phyloP scores from a whole-genome alignment of 2,797 vertebrate genomes.

The Anniella stebbinsi region DNA sequence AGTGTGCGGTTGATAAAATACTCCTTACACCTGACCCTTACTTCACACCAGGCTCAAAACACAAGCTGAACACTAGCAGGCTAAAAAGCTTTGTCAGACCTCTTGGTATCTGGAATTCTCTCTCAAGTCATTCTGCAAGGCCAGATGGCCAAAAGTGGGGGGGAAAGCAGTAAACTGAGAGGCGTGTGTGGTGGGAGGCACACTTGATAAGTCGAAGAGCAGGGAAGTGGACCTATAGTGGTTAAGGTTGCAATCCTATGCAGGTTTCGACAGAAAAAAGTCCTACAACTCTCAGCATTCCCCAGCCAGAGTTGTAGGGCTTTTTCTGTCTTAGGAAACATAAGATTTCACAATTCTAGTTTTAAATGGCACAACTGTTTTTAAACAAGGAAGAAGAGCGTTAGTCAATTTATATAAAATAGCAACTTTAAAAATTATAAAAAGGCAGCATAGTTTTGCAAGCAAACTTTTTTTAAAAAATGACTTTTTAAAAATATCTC shows the following conservation, averaged over 20 bases:
- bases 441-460: background rate
- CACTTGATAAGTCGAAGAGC: background rate
- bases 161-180: slow-evolving; percentile 58
- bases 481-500: background rate
- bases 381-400: background rate
- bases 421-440: background rate
- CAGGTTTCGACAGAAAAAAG: too few relatives aligned
- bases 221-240: rapidly evolving
- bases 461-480: background rate
- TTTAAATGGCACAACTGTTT: slow-evolving; percentile 11
- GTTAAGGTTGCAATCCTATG: background rate
- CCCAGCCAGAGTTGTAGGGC: too few relatives aligned
- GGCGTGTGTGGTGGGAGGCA: background rate
- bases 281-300: too few relatives aligned
- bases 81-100: slow-evolving; percentile 68
- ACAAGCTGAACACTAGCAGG: slow-evolving; percentile 71
- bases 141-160: slow-evolving; percentile 72
- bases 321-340: too few relatives aligned
- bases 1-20: slow-evolving; percentile 77
- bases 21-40: slow-evolving; percentile 79
- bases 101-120: slow-evolving; percentile 63
- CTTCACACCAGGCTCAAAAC: slow-evolving; percentile 76
- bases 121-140: slow-evolving; percentile 72
- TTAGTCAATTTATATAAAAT: background rate
- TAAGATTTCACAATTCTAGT: rapidly evolving